Conservation (phyloP, 2,888 invertebrate species). For the Watsonalla binaria region DNA sequence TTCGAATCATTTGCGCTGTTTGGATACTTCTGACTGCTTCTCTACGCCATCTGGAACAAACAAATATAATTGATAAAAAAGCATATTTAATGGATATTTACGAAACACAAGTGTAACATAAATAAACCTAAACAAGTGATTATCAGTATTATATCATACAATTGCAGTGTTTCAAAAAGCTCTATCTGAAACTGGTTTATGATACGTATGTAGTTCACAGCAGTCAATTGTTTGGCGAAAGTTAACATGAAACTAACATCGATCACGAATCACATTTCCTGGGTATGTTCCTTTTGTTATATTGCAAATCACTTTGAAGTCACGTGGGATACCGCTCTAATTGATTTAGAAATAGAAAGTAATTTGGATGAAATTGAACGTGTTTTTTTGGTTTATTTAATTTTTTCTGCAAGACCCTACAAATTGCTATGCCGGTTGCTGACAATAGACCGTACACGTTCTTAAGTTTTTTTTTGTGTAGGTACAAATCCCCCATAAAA, state of each 20-base stretch:
- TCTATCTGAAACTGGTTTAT: conserved; percentile 15
- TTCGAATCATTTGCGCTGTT: conserved; percentile 55
- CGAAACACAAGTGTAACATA: too few species aligned
- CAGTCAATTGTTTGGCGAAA: conserved; percentile 25
- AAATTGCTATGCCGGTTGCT: too few species aligned
- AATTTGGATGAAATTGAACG: too few species aligned
- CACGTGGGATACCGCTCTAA: too few species aligned
- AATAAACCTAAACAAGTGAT: conserved; percentile 13
- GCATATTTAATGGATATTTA: conserved; percentile 9
- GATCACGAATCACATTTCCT: neutral
- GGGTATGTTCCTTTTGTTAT: neutral
- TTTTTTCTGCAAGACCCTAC: too few species aligned
- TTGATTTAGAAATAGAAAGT: too few species aligned
- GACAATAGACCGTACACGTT: too few species aligned
- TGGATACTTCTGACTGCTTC: conserved; percentile 48
- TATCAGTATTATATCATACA: conserved; percentile 26
- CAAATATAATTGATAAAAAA: conserved; percentile 12
- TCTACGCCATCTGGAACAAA: conserved; percentile 73
- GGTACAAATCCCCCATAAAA: too few species aligned
- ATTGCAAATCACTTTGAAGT: neutral
- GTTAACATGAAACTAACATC: conserved; percentile 14
- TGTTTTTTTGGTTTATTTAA: too few species aligned
- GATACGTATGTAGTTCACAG: conserved; percentile 26
- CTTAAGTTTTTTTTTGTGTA: too few species aligned
- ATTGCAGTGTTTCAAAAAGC: conserved; percentile 15